Evolutionary conservation across 2,888 invertebrate genomes (phyloP).

Genomic region (Drosophila gaucha): DNA sequence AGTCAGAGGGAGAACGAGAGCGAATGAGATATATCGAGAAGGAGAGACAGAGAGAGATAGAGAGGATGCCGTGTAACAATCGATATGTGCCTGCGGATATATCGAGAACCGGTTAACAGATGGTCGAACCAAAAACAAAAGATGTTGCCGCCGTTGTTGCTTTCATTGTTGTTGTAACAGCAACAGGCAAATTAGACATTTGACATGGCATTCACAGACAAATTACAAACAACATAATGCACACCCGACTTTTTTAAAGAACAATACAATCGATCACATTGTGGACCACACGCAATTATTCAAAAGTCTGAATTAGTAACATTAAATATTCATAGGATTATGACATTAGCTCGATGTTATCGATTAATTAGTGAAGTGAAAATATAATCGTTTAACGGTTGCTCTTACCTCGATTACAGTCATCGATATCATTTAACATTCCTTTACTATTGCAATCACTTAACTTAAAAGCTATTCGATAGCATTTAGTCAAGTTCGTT

Average conservation of each 20-base stretch:
- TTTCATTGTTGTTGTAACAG: conserved; percentile 15
- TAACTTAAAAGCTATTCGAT: no score
- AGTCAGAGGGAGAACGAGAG: conserved; percentile 46
- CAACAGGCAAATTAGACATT: conserved; percentile 40
- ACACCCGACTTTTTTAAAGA: background rate
- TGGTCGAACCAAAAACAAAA: conserved; percentile 28
- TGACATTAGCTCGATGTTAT: background rate
- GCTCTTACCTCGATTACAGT: no score
- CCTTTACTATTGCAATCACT: no score
- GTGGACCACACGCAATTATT: conserved; percentile 8
- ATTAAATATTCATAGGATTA: background rate
- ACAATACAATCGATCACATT: conserved; percentile 18
- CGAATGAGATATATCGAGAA: background rate
- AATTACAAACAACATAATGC: conserved; percentile 39
- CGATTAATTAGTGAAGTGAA: no score
- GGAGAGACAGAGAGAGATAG: background rate
- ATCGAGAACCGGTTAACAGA: conserved; percentile 65
- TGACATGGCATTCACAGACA: conserved; percentile 36
- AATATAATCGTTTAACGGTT: no score
- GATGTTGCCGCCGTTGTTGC: conserved; percentile 36
- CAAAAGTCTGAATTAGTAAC: background rate
- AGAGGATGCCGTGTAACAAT: conserved; percentile 53
- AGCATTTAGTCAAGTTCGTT: no score
- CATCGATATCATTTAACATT: background rate
- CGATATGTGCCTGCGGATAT: conserved; percentile 55